Conservation (phyloP, 1,140 invertebrate genomes). For the Acromyrmex heyeri region DNA sequence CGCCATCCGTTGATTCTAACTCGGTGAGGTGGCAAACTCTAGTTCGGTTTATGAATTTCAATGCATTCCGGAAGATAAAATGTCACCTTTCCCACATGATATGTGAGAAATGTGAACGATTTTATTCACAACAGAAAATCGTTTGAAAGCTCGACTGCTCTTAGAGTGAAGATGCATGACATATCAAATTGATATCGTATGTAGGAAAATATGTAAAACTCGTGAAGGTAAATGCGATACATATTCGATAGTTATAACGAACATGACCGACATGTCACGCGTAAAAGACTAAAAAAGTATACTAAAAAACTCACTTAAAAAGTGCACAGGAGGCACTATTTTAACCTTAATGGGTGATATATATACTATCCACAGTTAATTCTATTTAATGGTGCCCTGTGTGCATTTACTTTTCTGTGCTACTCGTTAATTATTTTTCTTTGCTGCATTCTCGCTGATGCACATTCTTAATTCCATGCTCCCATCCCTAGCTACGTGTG, state of each 20-base stretch:
- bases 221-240: neutral
- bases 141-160: neutral
- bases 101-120: neutral
- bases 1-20: slow-evolving; percentile 28
- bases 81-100: neutral
- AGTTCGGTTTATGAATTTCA: slow-evolving; percentile 52
- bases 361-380: neutral
- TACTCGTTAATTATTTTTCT: slow-evolving; percentile 57
- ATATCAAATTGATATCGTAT: neutral
- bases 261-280: too few species aligned
- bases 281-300: neutral
- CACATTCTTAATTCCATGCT: slow-evolving; percentile 41
- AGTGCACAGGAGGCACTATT: neutral
- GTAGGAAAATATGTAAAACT: neutral
- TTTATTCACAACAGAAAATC: slow-evolving; percentile 26
- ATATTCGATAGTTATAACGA: neutral
- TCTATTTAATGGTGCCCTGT: neutral
- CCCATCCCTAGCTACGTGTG: slow-evolving; percentile 7
- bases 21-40: neutral
- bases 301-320: slow-evolving; percentile 17
- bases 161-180: neutral
- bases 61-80: slow-evolving; percentile 17
- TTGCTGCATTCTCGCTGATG: neutral
- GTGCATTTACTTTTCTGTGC: neutral
- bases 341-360: slow-evolving; percentile 29